Percentiles rank a stretch among this genome's conserved stretches.
Evolutionary conservation across 2,113 vertebrate genomes (phyloP).

Genomic region (Lepus europaeus): DNA sequence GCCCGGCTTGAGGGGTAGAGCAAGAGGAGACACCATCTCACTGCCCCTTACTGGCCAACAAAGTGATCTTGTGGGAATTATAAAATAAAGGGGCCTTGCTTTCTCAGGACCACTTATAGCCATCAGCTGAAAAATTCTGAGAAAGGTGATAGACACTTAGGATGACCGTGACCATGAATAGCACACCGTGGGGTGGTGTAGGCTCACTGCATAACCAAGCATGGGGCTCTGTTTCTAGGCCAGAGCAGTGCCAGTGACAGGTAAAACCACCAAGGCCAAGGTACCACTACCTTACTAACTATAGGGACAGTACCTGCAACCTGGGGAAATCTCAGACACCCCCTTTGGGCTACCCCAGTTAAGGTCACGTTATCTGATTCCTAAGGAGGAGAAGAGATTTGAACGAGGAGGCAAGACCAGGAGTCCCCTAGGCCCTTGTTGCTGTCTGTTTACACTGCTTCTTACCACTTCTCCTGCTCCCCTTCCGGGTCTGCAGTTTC

Average conservation of each 20-base stretch:
- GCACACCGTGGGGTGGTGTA: neutral
- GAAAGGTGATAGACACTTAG: neutral
- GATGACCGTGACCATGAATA: neutral
- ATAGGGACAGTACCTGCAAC: neutral
- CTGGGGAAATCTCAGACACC: neutral
- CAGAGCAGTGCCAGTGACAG: no score
- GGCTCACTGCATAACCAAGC: neutral
- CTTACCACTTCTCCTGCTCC: neutral
- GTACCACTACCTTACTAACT: neutral
- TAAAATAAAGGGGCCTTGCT: conserved; percentile 33
- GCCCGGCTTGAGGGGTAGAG: neutral
- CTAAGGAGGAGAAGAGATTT: neutral
- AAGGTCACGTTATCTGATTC: neutral
- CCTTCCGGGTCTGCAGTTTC: neutral
- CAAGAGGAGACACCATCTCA: neutral
- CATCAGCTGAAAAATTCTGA: conserved; percentile 74
- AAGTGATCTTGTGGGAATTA: neutral
- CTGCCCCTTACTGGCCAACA: neutral
- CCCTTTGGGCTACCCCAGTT: neutral
- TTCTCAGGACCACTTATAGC: conserved; percentile 68
- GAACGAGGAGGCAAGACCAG: neutral
- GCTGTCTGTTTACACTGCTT: neutral
- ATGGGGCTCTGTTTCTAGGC: neutral
- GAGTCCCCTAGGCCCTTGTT: neutral
- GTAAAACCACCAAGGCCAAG: neutral